Conservation (phyloP, 1,140 invertebrate genomes). For the Pteromalus puparum region DNA sequence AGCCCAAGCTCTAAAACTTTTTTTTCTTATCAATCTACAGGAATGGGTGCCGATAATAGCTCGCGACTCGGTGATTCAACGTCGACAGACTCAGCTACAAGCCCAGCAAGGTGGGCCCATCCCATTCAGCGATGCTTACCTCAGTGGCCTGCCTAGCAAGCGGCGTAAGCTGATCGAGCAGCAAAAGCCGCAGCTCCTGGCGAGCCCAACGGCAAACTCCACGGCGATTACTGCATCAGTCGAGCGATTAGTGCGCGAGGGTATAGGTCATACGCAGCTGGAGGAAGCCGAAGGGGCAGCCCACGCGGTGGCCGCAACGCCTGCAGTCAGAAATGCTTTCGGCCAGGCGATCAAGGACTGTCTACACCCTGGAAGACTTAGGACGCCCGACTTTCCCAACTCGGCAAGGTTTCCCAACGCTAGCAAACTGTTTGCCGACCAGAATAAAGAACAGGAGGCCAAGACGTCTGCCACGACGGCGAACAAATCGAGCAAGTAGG, state of each 20-base stretch:
- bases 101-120: conserved; percentile 66
- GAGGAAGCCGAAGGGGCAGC: conserved; percentile 71
- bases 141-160: conserved; percentile 87
- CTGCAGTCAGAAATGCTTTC: conserved; percentile 70
- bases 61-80: conserved; percentile 81
- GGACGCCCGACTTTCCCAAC: conserved; percentile 69
- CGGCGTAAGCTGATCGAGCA: conserved; percentile 82
- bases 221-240: conserved; percentile 67
- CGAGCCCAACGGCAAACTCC: conserved; percentile 65
- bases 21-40: conserved; percentile 68
- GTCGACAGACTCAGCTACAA: conserved; percentile 73
- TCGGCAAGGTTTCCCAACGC: conserved; percentile 71
- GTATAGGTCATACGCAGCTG: conserved; percentile 66
- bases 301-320: conserved; percentile 67
- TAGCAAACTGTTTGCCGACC: conserved; percentile 68
- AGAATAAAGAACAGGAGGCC: conserved; percentile 50
- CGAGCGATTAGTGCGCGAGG: conserved; percentile 70
- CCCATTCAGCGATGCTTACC: conserved; percentile 88
- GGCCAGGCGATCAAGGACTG: conserved; percentile 72
- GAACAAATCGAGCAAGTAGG: conserved; percentile 45
- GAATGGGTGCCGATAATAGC: conserved; percentile 90
- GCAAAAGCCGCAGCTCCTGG: conserved; percentile 69
- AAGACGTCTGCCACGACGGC: neutral
- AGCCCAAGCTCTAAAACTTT: neutral
- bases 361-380: conserved; percentile 64